Evolutionary conservation across 2,888 invertebrate species (phyloP), one percentile per base, ranked within the genome.

Genomic region (Drosophila niveifrons): DNA sequence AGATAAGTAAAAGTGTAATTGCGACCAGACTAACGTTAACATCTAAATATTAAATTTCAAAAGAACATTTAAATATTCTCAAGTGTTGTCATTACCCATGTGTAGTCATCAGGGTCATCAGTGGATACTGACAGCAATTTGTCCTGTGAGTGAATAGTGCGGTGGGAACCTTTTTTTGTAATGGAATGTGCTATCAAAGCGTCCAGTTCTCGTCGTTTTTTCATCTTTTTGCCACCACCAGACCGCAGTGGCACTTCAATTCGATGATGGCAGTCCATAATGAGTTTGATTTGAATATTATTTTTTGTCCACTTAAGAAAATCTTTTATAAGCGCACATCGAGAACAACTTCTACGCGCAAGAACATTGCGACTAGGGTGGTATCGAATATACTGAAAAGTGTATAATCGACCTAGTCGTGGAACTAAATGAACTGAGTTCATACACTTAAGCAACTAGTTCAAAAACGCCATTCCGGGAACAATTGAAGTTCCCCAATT

Each of bases 161-260:
- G 80, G 66, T 90, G 85, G 69, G 79, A 64, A 64, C 75, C 75
- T 51, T 72, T 79, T 61, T 86, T 80, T 13, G 93, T 91, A 34
- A 93, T 91, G 67, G 93, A 93, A 76, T 93, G 90, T 48, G 93
- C 93, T 53, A 95, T 95, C 59, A 96, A 92, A 46, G 96, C 96
- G 91, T 96, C 96, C 82, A 96, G 92, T 91, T 96, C 96, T 89
- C 95, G 94, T 77, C 96, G 94, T 90, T 96, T 96, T 89, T 95
- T 94, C 95, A 96, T 96, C 93, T 96, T 96, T 92, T 96, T 96
- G 78, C 94, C 93, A 78, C 94, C 93, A 46, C 93, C 93, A 51
- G 91, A 80, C 72, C 94, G 93, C 72, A 94, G 93, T 91, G 93
- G 95, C 92, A 93, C 95, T 90, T 93, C 95, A 92, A 94, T 95